Conservation (phyloP, 1,140 invertebrate genomes). For the Scaptomyza hsui region DNA sequence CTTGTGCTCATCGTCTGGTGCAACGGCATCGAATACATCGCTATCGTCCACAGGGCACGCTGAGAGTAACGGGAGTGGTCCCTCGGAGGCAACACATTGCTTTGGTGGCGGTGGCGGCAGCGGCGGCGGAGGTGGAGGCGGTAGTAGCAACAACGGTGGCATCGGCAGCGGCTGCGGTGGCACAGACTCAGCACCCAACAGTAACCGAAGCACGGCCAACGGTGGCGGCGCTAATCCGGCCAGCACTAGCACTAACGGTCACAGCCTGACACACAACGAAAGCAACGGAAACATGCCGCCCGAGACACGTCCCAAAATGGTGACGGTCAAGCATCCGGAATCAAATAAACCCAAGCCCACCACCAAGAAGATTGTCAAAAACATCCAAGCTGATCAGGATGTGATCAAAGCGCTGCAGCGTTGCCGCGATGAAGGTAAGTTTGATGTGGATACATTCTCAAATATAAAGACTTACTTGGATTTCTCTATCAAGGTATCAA, state of each 20-base stretch:
- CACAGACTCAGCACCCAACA: constrained; percentile 22
- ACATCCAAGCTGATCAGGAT: constrained; percentile 97
- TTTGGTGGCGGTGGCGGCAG: constrained; percentile 50
- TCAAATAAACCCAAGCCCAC: constrained; percentile 97
- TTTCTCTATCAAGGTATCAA: constrained; percentile 88
- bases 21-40: constrained; percentile 79
- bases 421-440: constrained; percentile 93
- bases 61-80: constrained; percentile 59
- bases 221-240: constrained; percentile 39
- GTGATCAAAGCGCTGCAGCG: constrained; percentile 96
- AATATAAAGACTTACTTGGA: too few relatives aligned
- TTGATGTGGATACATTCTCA: background rate
- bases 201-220: constrained; percentile 29
- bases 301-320: constrained; percentile 91
- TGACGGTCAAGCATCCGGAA: constrained; percentile 97
- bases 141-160: constrained; percentile 24
- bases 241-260: constrained; percentile 41
- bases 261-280: constrained; percentile 60
- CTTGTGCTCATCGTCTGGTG: constrained; percentile 82
- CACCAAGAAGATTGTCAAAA: constrained; percentile 92
- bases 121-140: constrained; percentile 15
- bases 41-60: constrained; percentile 72
- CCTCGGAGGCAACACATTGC: constrained; percentile 39
- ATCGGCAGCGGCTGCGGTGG: constrained; percentile 26
- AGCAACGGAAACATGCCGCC: constrained; percentile 78